phyloP scores from a whole-genome alignment of 2,797 vertebrate species.

The Peromyscus aztecus region DNA sequence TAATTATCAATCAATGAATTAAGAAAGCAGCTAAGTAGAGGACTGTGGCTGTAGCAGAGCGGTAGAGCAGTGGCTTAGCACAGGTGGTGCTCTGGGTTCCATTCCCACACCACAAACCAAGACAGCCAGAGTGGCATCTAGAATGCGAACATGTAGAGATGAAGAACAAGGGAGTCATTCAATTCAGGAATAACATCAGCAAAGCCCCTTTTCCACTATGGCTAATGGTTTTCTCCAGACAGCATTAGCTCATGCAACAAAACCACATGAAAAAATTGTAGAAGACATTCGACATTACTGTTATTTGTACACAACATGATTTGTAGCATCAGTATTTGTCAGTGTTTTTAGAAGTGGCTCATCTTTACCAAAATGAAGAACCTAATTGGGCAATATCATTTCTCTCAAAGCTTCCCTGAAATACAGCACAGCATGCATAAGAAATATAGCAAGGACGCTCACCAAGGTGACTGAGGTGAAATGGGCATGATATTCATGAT shows the following conservation, averaged over 20 bases:
- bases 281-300: not conserved
- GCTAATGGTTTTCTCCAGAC: not conserved
- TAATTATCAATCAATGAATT: too few relatives aligned
- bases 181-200: not conserved
- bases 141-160: not conserved
- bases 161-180: not conserved
- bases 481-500: not conserved
- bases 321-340: not conserved
- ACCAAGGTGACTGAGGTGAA: not conserved
- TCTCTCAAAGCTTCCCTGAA: not conserved
- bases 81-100: not conserved
- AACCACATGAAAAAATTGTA: not conserved
- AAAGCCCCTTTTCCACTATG: not conserved
- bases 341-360: conserved; percentile 8
- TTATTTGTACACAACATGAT: not conserved
- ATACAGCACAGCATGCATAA: not conserved
- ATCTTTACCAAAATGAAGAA: conserved; percentile 12
- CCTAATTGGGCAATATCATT: not conserved
- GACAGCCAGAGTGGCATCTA: not conserved
- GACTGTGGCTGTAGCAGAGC: not conserved
- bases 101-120: not conserved
- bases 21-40: not conserved
- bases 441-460: not conserved
- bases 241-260: not conserved
- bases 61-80: not conserved